Evolutionary conservation across 2,888 invertebrate species (phyloP), one percentile per base, ranked within the genome.

Genomic region (Drosophila putrida): DNA sequence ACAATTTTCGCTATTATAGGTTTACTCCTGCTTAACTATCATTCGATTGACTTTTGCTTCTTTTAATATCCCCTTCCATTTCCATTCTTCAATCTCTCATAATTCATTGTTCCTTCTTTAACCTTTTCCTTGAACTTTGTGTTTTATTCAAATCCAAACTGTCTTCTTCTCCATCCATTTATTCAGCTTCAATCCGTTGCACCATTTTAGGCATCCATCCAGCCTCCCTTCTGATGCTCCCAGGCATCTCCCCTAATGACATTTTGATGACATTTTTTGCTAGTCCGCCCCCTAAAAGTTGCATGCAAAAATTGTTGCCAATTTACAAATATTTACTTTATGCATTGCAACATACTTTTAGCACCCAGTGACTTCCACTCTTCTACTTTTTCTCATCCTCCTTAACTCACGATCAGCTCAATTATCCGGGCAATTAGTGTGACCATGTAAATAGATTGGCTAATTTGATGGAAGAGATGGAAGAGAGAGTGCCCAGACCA

Each of bases 261-360:
- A 84, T 83, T 83, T 78, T 89, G 89, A 83, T 89, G 89, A 73
- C 78, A 87, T 63, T 62, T 85, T 68, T 78, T 69, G 36, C 28
- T 20, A 27, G 50, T 25, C 27, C 50, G 13, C 2, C 31, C 15
- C 33, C 28, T 28, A 47, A 41, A 61, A 39, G 44, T 58, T 49
- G 62, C 51, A 36, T 67, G 50, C 59, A 33, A 43, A 76, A 78
- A 36, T 58, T 57, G 53, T 46, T 51, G 6, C 3, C 39, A 58
- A 41, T 44, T 43, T 46, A 27, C 38, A 65, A 55, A 55, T 55
- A 76, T 76, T 59, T 55, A 50, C 43, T 38, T 41, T 33, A 36
- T 41, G 44, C 39, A 33, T 47, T 55, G 53, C 72, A 57, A 60
- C 57, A 73, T 50, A 61, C 46, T 66, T 61, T 47, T 20, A 11